Conservation (phyloP, 2,888 invertebrate species). For the Hymenopus coronatus region DNA sequence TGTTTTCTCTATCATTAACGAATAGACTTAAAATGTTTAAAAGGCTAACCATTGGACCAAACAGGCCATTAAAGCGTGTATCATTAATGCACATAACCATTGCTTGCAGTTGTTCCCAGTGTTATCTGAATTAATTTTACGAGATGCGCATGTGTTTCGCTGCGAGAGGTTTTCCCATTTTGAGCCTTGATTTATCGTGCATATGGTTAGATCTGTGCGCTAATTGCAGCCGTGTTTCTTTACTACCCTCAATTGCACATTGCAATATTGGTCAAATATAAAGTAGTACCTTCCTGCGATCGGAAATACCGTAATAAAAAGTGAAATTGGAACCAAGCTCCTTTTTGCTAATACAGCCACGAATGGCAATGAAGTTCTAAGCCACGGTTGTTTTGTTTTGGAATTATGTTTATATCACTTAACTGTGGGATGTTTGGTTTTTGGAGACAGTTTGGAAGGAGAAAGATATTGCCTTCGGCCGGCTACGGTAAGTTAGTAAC, state of each 20-base stretch:
- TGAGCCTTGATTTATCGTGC: not conserved
- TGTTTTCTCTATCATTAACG: not conserved
- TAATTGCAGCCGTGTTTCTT: not conserved
- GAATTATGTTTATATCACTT: too few species aligned
- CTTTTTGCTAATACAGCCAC: too few species aligned
- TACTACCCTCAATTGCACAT: not conserved
- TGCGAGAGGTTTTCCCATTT: not conserved
- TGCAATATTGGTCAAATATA: not conserved
- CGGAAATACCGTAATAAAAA: not conserved
- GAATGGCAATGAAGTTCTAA: too few species aligned
- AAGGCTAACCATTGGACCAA: not conserved
- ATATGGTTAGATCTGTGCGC: not conserved
- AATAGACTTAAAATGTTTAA: not conserved
- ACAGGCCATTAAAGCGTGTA: not conserved
- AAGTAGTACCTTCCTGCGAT: not conserved
- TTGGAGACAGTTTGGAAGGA: too few species aligned
- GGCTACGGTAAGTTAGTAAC: too few species aligned
- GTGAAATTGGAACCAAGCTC: not conserved
- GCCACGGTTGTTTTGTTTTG: too few species aligned
- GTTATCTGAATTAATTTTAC: not conserved
- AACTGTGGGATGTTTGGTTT: too few species aligned
- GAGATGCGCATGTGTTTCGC: not conserved
- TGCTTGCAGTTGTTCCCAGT: not conserved
- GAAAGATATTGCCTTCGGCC: too few species aligned
- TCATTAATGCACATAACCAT: not conserved